phyloP scores from a whole-genome alignment of 2,113 vertebrate species.

The Lycaon pictus region DNA sequence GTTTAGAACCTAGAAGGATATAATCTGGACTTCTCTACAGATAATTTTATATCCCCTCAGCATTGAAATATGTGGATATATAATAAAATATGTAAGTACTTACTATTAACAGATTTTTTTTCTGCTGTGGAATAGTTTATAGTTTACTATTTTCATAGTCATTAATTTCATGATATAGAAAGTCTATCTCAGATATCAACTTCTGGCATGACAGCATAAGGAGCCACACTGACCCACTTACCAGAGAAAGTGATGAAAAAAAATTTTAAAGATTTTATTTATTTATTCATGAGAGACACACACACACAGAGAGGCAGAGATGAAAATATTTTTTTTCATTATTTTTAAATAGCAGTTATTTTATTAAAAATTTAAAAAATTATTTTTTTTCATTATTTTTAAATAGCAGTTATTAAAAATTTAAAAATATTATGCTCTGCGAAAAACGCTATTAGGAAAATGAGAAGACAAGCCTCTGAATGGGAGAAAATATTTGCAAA shows the following conservation, averaged over 20 bases:
- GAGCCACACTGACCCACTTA: background rate
- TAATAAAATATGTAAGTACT: background rate
- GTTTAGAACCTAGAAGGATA: background rate
- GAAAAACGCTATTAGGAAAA: background rate
- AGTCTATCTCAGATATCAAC: background rate
- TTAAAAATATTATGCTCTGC: background rate
- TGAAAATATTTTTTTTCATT: background rate
- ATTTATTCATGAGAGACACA: no score
- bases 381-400: background rate
- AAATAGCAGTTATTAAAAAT: background rate
- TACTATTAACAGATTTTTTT: background rate
- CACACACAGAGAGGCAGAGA: no score
- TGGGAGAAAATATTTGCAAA: background rate
- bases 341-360: background rate
- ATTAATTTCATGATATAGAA: background rate
- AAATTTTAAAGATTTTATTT: no score
- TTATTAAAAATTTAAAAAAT: background rate
- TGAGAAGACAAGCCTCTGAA: background rate
- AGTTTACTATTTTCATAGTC: background rate
- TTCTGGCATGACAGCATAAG: background rate
- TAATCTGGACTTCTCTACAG: background rate
- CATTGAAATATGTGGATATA: background rate
- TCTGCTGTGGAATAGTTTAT: background rate
- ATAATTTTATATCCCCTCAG: background rate
- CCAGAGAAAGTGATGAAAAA: background rate